Percentiles rank a stretch among this genome's conserved stretches.
These are phyloP conservation scores for Danio albolineatus DNA, from an alignment of 2,797 vertebrate species.

Conservation along the genomic window DNA sequence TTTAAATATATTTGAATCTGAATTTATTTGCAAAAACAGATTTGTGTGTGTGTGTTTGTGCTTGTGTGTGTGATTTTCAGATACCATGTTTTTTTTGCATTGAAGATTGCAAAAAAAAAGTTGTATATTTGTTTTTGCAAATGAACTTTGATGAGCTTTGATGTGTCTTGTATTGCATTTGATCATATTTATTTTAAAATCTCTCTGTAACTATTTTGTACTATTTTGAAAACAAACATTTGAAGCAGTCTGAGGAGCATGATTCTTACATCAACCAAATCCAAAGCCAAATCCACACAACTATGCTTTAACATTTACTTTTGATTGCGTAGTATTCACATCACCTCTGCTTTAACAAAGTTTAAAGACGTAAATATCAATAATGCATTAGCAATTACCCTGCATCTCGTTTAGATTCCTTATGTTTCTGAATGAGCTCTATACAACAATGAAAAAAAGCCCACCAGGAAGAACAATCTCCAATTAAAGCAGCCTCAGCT, in stretches of 20 bases:
- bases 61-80: no score
- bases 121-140: no score
- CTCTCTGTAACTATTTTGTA: neutral
- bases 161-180: neutral
- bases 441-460: constrained; percentile 1
- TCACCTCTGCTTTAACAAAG: constrained; percentile 2
- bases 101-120: no score
- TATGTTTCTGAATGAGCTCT: constrained; percentile 35
- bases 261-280: neutral
- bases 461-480: constrained; percentile 48
- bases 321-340: neutral
- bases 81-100: no score
- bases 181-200: neutral
- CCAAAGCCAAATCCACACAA: neutral
- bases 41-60: no score
- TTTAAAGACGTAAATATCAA: neutral
- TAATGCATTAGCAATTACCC: neutral
- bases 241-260: neutral
- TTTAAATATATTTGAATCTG: neutral
- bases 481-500: constrained; percentile 55
- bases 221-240: neutral
- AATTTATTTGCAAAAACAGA: no score
- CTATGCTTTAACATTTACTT: neutral
- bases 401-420: neutral
- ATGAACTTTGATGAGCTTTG: no score